Evolutionary conservation across 2,888 invertebrate species (phyloP).

Genomic region (Glomeris marginata): DNA sequence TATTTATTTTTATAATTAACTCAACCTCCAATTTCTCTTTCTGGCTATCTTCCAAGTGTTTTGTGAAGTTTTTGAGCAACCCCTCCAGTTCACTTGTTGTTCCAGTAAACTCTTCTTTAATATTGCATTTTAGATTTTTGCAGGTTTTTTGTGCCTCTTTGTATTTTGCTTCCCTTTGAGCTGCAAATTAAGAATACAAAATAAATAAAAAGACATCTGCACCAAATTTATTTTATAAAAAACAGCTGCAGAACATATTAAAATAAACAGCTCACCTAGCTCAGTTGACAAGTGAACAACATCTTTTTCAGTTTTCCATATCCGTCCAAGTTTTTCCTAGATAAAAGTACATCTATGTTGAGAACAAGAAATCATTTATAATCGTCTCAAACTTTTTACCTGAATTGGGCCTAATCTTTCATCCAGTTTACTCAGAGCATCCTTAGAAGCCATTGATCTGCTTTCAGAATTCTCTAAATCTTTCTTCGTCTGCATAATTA

Average conservation of each 20-base stretch:
- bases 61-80: conserved; percentile 2
- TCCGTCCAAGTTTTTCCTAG: background rate
- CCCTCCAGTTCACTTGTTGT: background rate
- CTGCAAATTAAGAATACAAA: background rate
- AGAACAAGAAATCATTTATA: background rate
- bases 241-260: too few relatives aligned
- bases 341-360: background rate
- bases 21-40: conserved; percentile 3
- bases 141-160: conserved; percentile 2
- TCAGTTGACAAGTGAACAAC: conserved; percentile 2
- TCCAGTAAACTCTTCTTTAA: conserved; percentile 5
- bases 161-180: conserved; percentile 5
- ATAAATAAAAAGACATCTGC: too few relatives aligned
- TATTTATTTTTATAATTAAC: too few relatives aligned
- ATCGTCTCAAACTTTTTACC: background rate
- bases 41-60: background rate
- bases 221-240: too few relatives aligned
- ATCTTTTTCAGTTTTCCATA: conserved; percentile 1
- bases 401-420: conserved; percentile 6
- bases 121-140: background rate
- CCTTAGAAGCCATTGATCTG: background rate
- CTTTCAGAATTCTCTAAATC: conserved; percentile 4
- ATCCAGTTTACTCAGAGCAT: background rate
- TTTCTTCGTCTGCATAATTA: background rate
- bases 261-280: background rate